Percentiles rank a stretch among this genome's conserved stretches.
Evolutionary conservation across 2,888 invertebrate species (phyloP).

Genomic region (Tetropium fuscum): DNA sequence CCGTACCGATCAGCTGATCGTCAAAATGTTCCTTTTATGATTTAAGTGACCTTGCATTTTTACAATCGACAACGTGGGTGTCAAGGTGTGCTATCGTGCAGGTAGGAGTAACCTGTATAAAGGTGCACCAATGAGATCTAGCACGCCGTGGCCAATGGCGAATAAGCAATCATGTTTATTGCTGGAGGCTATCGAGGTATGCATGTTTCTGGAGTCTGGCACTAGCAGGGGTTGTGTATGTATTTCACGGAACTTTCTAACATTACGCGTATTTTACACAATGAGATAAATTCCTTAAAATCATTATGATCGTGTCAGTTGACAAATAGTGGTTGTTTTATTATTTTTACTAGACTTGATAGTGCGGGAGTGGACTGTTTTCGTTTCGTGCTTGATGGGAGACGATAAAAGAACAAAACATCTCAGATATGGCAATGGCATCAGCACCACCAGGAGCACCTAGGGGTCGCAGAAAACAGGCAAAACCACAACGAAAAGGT

Average conservation of each 20-base stretch:
- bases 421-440: conserved; percentile 54
- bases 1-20: conserved; percentile 56
- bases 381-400: conserved; percentile 60
- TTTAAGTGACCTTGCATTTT: conserved; percentile 37
- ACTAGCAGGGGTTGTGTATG: conserved; percentile 61
- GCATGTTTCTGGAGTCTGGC: conserved; percentile 60
- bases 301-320: conserved; percentile 11
- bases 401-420: conserved; percentile 51
- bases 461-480: conserved; percentile 71
- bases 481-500: conserved; percentile 74
- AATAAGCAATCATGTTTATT: conserved; percentile 62
- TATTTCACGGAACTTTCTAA: conserved; percentile 47
- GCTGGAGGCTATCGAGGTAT: conserved; percentile 61
- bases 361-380: conserved; percentile 30
- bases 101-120: conserved; percentile 66
- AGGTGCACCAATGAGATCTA: conserved; percentile 64
- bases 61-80: conserved; percentile 37
- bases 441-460: conserved; percentile 53
- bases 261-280: conserved; percentile 36
- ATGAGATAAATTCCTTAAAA: conserved; percentile 3
- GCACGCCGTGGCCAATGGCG: conserved; percentile 64
- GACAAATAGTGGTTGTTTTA: conserved; percentile 27
- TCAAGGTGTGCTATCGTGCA: conserved; percentile 51
- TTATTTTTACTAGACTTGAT: conserved; percentile 35
- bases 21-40: conserved; percentile 18